phyloP scores from a whole-genome alignment of 2,888 invertebrate species.

The Xestia rhomboidea region DNA sequence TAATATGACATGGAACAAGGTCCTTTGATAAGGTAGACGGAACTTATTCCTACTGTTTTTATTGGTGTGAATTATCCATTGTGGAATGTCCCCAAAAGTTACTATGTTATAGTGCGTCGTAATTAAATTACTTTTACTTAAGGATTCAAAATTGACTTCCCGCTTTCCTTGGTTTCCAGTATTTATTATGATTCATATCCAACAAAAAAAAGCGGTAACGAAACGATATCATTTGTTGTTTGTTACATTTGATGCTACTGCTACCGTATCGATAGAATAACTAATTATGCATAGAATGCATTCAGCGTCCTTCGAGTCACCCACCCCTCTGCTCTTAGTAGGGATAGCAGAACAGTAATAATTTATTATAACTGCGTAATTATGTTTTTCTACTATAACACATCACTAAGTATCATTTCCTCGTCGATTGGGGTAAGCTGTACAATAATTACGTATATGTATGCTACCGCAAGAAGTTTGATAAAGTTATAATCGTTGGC shows the following conservation, averaged over 20 bases:
- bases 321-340: constrained; percentile 1
- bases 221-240: neutral
- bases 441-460: neutral
- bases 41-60: constrained; percentile 4
- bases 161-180: neutral
- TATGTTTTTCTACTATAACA: neutral
- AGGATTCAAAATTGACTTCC: neutral
- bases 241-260: neutral
- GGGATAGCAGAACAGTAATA: constrained; percentile 3
- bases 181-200: neutral
- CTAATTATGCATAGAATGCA: constrained; percentile 33
- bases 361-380: neutral
- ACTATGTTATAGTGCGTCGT: neutral
- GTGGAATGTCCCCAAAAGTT: neutral
- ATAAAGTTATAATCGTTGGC: neutral
- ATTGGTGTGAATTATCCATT: neutral
- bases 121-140: neutral
- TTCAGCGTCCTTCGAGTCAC: constrained; percentile 28
- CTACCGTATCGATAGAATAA: neutral
- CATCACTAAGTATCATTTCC: neutral
- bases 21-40: neutral
- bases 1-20: neutral
- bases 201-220: neutral
- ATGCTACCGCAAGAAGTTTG: neutral
- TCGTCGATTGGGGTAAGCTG: neutral